These are phyloP conservation scores for Camponotus fellah DNA, from an alignment of 2,888 invertebrate species.

Conservation along the genomic window DNA sequence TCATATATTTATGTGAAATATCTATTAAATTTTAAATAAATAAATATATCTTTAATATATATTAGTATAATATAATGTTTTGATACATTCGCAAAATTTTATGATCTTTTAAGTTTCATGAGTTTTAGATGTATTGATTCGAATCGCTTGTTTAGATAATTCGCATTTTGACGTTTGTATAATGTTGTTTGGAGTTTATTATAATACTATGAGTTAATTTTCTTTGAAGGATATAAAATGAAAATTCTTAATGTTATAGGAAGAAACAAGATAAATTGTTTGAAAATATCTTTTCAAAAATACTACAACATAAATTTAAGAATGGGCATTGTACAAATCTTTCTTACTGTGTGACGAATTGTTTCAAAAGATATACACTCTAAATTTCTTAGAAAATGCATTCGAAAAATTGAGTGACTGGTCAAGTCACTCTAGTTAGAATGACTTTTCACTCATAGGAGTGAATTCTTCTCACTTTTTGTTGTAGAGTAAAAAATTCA, in stretches of 20 bases:
- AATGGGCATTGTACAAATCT: background rate
- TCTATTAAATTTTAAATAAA: background rate
- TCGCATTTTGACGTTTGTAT: background rate
- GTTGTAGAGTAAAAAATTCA: too few relatives aligned
- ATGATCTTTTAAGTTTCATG: background rate
- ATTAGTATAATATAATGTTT: background rate
- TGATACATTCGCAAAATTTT: slow-evolving; percentile 5
- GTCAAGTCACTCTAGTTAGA: too few relatives aligned
- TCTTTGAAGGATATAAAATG: background rate
- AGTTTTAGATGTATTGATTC: background rate
- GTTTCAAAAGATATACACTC: background rate
- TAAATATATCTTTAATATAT: background rate
- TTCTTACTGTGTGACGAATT: background rate
- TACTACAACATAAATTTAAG: background rate
- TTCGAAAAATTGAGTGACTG: too few relatives aligned
- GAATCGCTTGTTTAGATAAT: background rate
- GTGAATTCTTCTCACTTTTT: too few relatives aligned
- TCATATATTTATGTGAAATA: background rate
- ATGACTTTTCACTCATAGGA: too few relatives aligned
- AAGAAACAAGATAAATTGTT: too few relatives aligned
- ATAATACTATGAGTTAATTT: background rate
- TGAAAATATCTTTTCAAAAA: too few relatives aligned
- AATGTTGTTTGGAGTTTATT: background rate
- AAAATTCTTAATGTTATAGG: too few relatives aligned
- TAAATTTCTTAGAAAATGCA: too few relatives aligned